phyloP scores from a whole-genome alignment of 2,888 invertebrate genomes.

The Drosophila koepferae region DNA sequence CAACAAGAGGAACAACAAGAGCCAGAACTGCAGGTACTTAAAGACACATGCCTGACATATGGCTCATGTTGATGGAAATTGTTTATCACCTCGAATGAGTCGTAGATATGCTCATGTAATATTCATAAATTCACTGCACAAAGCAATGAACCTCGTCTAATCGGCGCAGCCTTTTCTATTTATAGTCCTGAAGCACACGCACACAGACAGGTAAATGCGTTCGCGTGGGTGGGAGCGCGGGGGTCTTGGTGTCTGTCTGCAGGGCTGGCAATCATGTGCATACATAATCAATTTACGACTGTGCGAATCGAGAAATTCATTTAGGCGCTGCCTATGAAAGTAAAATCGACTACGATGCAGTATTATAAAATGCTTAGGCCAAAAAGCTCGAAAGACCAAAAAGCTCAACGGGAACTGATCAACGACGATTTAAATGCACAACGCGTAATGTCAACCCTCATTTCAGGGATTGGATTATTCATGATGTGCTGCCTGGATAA shows the following conservation, averaged over 20 bases:
- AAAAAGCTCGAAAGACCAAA: constrained; percentile 21
- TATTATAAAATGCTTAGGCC: constrained; percentile 40
- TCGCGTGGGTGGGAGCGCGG: neutral
- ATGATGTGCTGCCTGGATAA: constrained; percentile 22
- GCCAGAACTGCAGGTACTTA: constrained; percentile 34
- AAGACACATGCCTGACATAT: constrained; percentile 61
- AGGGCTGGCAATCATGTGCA: constrained; percentile 43
- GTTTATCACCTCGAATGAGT: constrained; percentile 58
- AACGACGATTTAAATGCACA: constrained; percentile 66
- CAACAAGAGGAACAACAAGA: neutral
- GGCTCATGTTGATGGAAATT: constrained; percentile 63
- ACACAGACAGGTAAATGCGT: constrained; percentile 10
- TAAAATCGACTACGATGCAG: constrained; percentile 52
- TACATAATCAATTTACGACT: constrained; percentile 70
- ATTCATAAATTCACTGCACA: constrained; percentile 61
- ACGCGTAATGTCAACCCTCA: constrained; percentile 28
- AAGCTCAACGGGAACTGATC: constrained; percentile 46
- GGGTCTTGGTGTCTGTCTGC: neutral
- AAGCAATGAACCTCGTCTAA: constrained; percentile 56
- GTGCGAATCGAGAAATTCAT: constrained; percentile 60
- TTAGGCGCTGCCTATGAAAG: constrained; percentile 51
- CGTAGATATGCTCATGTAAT: constrained; percentile 60
- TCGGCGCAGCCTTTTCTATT: constrained; percentile 51
- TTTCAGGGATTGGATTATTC: constrained; percentile 37
- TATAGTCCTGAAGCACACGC: constrained; percentile 45